Evolutionary conservation across 2,113 vertebrate species (phyloP), one percentile per base, ranked within the genome.

Genomic region (Tupaia chinensis): DNA sequence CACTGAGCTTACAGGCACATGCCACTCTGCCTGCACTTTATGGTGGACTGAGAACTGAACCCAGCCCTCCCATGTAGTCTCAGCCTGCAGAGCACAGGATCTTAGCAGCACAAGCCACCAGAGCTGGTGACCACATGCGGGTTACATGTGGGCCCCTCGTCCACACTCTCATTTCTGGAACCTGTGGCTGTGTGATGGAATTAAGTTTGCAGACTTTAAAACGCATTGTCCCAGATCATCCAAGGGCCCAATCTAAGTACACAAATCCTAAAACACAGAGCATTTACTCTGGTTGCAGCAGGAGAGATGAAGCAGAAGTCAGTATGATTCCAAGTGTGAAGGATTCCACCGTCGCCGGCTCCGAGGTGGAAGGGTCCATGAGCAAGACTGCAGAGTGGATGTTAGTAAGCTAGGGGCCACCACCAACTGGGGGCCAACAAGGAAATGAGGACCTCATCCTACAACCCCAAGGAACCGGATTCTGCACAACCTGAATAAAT

Each of bases 151-250:
- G 15, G 9, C 13, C 19, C 34, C 44, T 63, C 44, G 80, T 44
- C 19, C 44, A 93, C 27, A 87, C 34, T 88, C 69, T 69, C 84
- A 54, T 60, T 60, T 19, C 69, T 34, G 5, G 7, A 93, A 88
- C 17, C 29, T 76, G 2, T 77, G 16, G 86, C 61, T 68, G 63
- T 78, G n/a, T 29, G 19, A 63, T 80, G 53, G 58, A 76, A 83
- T 87, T 87, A 95, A 78, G 6, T 84, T 74, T 87, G 20, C 25
- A 65, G 17, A 56, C 80, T 29, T 88, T 91, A 77, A 85, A 79
- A 83, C 9, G 87, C 9, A 70, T 29, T 81, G 60, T 87, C 16
- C 6, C 63, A 68, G 8, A 54, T 88, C 58, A 27, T 27, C 4
- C n/a, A 83, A 58, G 8, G 6, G 25, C 72, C n/a, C 19, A 74